phyloP scores from a whole-genome alignment of 2,797 vertebrate species.

The Muscicapa comitata region DNA sequence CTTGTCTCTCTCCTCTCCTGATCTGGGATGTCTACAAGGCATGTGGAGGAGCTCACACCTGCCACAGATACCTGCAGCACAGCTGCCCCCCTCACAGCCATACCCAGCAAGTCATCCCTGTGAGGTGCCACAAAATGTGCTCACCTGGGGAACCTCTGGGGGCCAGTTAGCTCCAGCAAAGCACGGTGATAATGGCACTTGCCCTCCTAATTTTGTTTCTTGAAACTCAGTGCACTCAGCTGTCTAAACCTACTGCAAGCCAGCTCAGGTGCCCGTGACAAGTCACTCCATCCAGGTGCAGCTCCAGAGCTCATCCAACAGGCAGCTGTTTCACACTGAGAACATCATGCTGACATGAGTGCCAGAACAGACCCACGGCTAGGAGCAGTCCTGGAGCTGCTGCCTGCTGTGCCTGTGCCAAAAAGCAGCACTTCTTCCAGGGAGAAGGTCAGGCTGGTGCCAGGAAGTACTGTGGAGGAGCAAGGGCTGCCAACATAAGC shows the following conservation, averaged over 20 bases:
- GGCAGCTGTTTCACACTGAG: background rate
- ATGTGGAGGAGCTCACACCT: background rate
- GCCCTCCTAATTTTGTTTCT: background rate
- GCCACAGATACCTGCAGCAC: background rate
- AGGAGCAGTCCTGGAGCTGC: background rate
- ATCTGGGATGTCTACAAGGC: background rate
- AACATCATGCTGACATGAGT: background rate
- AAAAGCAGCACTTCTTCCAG: background rate
- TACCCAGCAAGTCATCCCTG: background rate
- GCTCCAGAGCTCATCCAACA: background rate
- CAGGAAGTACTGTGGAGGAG: background rate
- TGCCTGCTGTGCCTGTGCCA: fast-evolving
- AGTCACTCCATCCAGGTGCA: background rate
- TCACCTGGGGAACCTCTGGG: background rate
- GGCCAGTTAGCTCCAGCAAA: background rate
- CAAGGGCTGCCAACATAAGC: background rate
- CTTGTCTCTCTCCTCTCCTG: background rate
- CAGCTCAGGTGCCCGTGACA: background rate
- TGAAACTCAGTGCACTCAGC: background rate
- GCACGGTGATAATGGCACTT: fast-evolving
- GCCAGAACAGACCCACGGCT: background rate
- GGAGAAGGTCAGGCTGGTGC: background rate
- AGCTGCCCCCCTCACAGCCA: background rate
- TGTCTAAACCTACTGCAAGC: background rate
- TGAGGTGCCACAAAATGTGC: background rate